Base-by-base conservation (phyloP, 2,113 vertebrate species). In the Upupa epops region DNA sequence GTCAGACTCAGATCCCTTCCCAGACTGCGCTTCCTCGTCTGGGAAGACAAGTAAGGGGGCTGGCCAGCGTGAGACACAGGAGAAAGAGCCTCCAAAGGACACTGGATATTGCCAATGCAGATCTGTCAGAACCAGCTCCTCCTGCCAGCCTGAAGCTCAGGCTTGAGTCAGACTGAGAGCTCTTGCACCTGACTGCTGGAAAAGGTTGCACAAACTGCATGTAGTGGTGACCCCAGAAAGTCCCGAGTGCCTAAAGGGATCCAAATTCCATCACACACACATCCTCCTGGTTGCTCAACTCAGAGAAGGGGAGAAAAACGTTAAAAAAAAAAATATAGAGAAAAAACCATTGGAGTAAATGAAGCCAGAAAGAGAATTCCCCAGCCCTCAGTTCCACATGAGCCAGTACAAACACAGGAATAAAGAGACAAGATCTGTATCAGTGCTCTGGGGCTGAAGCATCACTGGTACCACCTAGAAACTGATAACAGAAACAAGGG, bases 271-370 rank as follows among this genome's bases (percentile, higher is more conserved):
- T 8, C 83, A 61, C n/a, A 54, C n/a, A 54, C 51, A 17, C 19
- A 0, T 0, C 15, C 3, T 59, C 14, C 69, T 48, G 22, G 3
- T 28, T 40, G 32, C 81, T 8, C 61, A 52, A 9, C 8, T 69
- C 10, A 49, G 20, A 59, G 17, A 46, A 78, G 5, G 11, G 14
- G 5, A 31, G 9, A 28, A 71, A 45, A n/a, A 48, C 20, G 21
- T 5, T 2, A 2, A 4, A 11, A 40, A 58, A 45, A 21, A n/a
- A 45, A 12, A 29, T n/a, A 11, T 11, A 42, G 3, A 5, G 21
- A 31, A 13, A 10, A 12, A n/a, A 25, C 16, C 42, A 0, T 11
- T 8, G 13, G 37, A 79, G 37, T n/a, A 16, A 77, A 83, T 3
- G 5, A 59, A 75, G n/a, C 8, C 40, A 68, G 80, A 79, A 20